Evolutionary conservation across 1,140 invertebrate species (phyloP).

Genomic region (Eciton burchellii): DNA sequence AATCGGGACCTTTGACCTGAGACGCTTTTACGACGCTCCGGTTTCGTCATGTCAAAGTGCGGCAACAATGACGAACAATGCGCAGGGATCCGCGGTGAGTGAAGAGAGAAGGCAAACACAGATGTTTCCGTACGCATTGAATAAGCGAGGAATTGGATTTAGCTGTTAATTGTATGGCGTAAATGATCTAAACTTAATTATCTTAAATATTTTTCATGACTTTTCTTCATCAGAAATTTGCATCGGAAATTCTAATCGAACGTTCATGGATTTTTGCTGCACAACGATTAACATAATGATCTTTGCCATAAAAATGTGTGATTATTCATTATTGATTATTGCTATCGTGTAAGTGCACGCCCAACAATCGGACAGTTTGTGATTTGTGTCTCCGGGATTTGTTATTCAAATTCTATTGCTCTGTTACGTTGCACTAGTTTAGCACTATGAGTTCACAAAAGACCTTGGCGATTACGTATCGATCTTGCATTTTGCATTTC

Average conservation of each 20-base stretch:
- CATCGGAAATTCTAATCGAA: no score
- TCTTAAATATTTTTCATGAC: no score
- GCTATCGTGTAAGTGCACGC: neutral
- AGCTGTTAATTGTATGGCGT: neutral
- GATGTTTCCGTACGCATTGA: neutral
- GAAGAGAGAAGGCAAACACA: neutral
- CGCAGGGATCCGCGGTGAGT: slow-evolving; percentile 74
- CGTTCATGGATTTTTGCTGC: no score
- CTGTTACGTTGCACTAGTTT: slow-evolving; percentile 12
- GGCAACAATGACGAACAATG: slow-evolving; percentile 71
- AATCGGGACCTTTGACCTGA: neutral
- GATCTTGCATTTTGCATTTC: slow-evolving; percentile 33
- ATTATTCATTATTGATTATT: neutral
- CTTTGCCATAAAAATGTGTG: neutral
- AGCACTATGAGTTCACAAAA: slow-evolving; percentile 26
- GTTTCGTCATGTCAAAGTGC: slow-evolving; percentile 54
- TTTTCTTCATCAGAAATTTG: no score
- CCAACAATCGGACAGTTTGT: neutral
- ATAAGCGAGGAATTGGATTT: neutral
- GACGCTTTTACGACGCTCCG: neutral
- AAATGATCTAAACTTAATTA: no score
- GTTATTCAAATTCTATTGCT: slow-evolving; percentile 64
- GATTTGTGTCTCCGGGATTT: slow-evolving; percentile 49
- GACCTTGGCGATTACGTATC: slow-evolving; percentile 40
- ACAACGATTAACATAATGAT: no score